These are phyloP conservation scores for Styela clava DNA, from an alignment of 23 tunicate genomes.

Conservation along the genomic window DNA sequence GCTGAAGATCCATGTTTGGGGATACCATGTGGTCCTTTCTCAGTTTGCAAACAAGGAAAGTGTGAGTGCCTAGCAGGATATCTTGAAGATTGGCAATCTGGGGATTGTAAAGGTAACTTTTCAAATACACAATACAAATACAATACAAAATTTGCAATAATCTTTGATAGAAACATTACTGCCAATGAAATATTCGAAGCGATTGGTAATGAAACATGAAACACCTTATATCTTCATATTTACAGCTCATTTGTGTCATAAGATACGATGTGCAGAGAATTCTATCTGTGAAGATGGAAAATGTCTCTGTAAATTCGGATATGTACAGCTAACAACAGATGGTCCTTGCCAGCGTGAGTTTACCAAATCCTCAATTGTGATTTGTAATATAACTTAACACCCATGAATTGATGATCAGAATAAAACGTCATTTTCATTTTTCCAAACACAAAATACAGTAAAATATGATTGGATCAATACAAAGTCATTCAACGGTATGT, in stretches of 20 bases:
- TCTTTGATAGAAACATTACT: too few relatives aligned
- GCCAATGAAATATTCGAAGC: too few relatives aligned
- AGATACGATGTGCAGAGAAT: background rate
- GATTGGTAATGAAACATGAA: too few relatives aligned
- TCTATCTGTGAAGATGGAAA: background rate
- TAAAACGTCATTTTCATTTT: too few relatives aligned
- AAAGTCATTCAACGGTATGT: too few relatives aligned
- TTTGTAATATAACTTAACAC: too few relatives aligned
- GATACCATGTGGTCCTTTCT: background rate
- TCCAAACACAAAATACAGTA: too few relatives aligned
- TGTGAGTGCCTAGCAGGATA: constrained; percentile 3
- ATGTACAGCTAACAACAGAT: background rate
- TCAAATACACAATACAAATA: too few relatives aligned
- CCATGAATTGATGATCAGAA: too few relatives aligned
- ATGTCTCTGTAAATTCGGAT: constrained; percentile 7
- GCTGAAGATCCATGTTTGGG: background rate
- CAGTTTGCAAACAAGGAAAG: background rate
- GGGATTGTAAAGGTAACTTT: background rate
- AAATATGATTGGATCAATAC: too few relatives aligned
- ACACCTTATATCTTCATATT: background rate
- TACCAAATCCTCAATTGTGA: too few relatives aligned
- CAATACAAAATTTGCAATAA: too few relatives aligned
- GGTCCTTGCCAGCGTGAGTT: background rate
- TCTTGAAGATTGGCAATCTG: background rate
- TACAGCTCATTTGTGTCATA: background rate